Evolutionary conservation across 2,888 invertebrate species (phyloP).

Genomic region (Tipula lateralis): DNA sequence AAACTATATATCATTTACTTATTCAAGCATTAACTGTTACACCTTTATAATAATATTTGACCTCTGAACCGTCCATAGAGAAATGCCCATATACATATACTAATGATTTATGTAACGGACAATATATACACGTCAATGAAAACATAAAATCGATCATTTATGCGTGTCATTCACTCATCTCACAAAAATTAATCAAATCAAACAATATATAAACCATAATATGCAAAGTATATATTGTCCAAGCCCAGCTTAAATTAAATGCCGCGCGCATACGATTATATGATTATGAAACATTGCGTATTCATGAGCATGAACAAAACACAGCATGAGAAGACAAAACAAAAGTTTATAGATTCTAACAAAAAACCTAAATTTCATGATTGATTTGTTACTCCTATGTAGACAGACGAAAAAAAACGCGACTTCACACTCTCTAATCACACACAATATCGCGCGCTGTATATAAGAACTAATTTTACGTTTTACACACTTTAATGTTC

Average conservation of each 20-base stretch:
- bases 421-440: not conserved
- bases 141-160: not conserved
- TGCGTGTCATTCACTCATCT: not conserved
- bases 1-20: too few species aligned
- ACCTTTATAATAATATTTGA: too few species aligned
- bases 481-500: not conserved
- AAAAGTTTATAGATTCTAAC: not conserved
- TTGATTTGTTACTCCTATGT: not conserved
- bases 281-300: not conserved
- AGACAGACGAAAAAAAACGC: not conserved
- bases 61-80: too few species aligned
- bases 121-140: too few species aligned
- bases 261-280: too few species aligned
- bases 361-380: not conserved
- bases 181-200: not conserved
- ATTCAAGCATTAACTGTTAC: too few species aligned
- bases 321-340: not conserved
- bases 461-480: not conserved
- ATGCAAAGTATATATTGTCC: not conserved
- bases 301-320: not conserved
- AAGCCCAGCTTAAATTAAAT: not conserved
- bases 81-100: too few species aligned
- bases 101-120: not conserved
- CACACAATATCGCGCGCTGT: not conserved
- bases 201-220: not conserved